A percentile compares a stretch with the other conserved stretches of the same genome.
Evolutionary conservation across 2,888 invertebrate species (phyloP).

Genomic region (Atherix ibis): DNA sequence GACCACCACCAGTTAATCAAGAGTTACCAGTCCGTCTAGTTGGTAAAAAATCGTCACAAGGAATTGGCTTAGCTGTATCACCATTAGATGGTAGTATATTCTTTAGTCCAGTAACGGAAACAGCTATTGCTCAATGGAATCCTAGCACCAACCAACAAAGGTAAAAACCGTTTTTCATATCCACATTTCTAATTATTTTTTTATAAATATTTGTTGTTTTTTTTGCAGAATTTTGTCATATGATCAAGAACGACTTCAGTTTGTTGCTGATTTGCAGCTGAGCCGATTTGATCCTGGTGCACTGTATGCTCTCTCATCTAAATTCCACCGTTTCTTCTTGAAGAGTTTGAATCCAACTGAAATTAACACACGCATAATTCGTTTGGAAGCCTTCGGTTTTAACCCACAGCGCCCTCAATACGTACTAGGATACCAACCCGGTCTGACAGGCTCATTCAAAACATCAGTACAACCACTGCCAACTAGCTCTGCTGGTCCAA

Average conservation of each 20-base stretch:
- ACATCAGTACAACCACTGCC: not conserved
- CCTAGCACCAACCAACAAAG: constrained; percentile 55
- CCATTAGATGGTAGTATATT: constrained; percentile 55
- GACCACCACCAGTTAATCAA: constrained; percentile 53
- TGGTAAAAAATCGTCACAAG: constrained; percentile 72
- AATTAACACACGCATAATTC: constrained; percentile 54
- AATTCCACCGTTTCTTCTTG: constrained; percentile 67
- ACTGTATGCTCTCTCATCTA: constrained; percentile 57
- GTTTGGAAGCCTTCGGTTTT: not conserved
- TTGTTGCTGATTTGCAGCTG: constrained; percentile 59
- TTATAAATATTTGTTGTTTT: constrained; percentile 1
- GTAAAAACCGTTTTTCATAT: constrained; percentile 34
- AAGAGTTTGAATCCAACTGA: constrained; percentile 50
- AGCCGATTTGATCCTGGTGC: constrained; percentile 50
- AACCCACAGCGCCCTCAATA: constrained; percentile 1
- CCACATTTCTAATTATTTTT: constrained; percentile 7
- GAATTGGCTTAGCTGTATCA: constrained; percentile 56
- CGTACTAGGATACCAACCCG: not conserved
- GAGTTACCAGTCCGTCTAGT: constrained; percentile 60
- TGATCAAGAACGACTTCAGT: constrained; percentile 57
- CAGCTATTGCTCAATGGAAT: constrained; percentile 66
- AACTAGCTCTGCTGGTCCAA: constrained; percentile 11
- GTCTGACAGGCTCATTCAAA: too few relatives aligned
- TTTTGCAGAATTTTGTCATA: constrained; percentile 48
- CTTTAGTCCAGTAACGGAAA: constrained; percentile 66